Conservation (phyloP, 2,888 invertebrate species). For the Clostera curtula region DNA sequence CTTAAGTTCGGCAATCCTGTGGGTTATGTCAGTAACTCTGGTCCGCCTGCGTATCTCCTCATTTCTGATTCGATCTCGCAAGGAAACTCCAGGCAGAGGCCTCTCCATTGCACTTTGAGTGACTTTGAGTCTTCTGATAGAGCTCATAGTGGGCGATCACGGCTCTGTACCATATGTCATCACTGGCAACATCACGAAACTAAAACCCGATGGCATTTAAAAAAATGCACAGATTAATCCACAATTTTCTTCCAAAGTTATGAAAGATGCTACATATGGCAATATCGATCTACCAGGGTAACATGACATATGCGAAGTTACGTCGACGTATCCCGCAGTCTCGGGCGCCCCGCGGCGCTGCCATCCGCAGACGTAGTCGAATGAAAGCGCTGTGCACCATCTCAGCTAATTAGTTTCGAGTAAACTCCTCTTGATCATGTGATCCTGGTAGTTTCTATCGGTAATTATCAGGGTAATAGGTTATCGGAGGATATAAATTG, state of each 20-base stretch:
- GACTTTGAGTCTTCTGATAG: too few species aligned
- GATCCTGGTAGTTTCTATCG: conserved; percentile 36
- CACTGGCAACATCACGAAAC: too few species aligned
- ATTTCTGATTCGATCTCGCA: too few species aligned
- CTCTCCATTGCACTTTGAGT: too few species aligned
- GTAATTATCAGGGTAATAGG: conserved; percentile 2
- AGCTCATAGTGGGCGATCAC: too few species aligned
- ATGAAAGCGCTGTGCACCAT: conserved; percentile 24
- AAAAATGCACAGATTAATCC: too few species aligned
- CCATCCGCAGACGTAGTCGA: conserved; percentile 35
- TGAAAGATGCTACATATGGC: conserved; percentile 14
- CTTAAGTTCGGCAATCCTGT: too few species aligned
- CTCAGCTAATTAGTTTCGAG: conserved; percentile 29
- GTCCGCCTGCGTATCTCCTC: too few species aligned
- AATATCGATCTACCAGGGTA: conserved; percentile 35
- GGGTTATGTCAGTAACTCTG: too few species aligned
- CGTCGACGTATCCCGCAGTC: conserved; percentile 29
- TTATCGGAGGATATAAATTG: background rate
- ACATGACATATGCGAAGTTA: conserved; percentile 31
- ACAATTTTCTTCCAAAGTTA: background rate
- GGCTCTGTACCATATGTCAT: too few species aligned
- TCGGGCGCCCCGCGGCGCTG: conserved; percentile 48
- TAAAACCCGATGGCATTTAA: too few species aligned
- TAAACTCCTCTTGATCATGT: conserved; percentile 51
- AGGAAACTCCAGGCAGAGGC: too few species aligned